Conservation (phyloP, 2,888 invertebrate species). For the Allacma fusca region DNA sequence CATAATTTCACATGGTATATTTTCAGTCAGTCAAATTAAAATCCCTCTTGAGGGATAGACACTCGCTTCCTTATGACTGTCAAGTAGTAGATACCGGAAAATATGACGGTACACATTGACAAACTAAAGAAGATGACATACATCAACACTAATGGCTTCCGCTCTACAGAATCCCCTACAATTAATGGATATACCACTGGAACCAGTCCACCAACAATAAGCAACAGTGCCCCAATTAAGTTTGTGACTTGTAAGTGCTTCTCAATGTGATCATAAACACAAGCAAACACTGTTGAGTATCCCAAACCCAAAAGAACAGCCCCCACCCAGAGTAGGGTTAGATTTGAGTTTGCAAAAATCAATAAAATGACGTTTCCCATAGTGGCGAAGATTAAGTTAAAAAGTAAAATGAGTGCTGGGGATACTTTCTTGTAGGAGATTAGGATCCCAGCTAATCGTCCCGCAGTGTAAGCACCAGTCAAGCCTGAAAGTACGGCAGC, state of each 20-base stretch:
- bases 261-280: slow-evolving; percentile 44
- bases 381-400: slow-evolving; percentile 37
- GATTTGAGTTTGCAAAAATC: slow-evolving; percentile 39
- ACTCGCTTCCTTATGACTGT: slow-evolving; percentile 29
- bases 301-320: slow-evolving; percentile 50
- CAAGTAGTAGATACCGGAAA: slow-evolving; percentile 31
- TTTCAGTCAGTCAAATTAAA: too few relatives aligned
- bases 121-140: slow-evolving; percentile 46
- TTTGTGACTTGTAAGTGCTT: slow-evolving; percentile 41
- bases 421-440: slow-evolving; percentile 40
- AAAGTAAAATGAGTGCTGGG: slow-evolving; percentile 45
- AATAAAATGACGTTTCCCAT: slow-evolving; percentile 40
- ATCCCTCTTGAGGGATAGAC: too few relatives aligned
- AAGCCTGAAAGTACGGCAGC: slow-evolving; percentile 49
- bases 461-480: slow-evolving; percentile 48
- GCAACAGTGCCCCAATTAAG: slow-evolving; percentile 32
- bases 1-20: too few relatives aligned
- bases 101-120: slow-evolving; percentile 21
- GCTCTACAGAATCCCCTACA: slow-evolving; percentile 42
- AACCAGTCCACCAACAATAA: slow-evolving; percentile 40
- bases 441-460: slow-evolving; percentile 45
- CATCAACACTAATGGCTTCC: slow-evolving; percentile 37
- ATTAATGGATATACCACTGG: slow-evolving; percentile 37
- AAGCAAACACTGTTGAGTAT: slow-evolving; percentile 45
- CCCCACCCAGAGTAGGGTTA: slow-evolving; percentile 47